These are phyloP conservation scores for Andrena praecox DNA, from an alignment of 2,888 invertebrate species.

Conservation along the genomic window DNA sequence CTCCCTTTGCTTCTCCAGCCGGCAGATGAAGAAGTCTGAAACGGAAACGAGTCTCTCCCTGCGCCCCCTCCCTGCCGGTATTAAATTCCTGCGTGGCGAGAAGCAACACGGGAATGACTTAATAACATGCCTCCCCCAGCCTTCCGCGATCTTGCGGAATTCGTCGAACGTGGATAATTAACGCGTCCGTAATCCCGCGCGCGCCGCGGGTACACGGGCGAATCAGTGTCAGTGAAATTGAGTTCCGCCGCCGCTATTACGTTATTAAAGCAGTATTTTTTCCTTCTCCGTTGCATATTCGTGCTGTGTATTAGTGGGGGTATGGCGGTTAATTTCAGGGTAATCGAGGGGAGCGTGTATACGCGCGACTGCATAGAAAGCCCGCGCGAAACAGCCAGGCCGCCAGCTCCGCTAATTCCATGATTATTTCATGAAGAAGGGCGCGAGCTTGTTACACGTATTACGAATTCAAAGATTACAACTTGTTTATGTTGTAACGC, in stretches of 20 bases:
- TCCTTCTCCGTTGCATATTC: neutral
- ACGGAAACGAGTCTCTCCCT: constrained; percentile 35
- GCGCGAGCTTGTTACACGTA: constrained; percentile 7
- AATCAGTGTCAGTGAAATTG: neutral
- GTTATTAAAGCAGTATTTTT: neutral
- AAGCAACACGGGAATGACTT: constrained; percentile 18
- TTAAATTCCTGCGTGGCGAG: constrained; percentile 56
- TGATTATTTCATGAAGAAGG: constrained; percentile 23
- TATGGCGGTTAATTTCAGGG: constrained; percentile 4
- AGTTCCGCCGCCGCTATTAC: neutral
- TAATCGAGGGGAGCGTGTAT: constrained; percentile 6
- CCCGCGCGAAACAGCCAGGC: constrained; percentile 3
- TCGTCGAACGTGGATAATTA: constrained; percentile 27
- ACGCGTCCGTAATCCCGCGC: neutral
- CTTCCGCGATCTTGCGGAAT: neutral
- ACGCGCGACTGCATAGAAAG: neutral
- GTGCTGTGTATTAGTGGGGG: neutral
- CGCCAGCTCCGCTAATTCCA: neutral
- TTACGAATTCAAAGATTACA: constrained; percentile 22
- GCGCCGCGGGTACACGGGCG: too few relatives aligned
- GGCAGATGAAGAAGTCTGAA: constrained; percentile 25
- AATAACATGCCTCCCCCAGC: neutral
- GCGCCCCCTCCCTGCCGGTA: constrained; percentile 17
- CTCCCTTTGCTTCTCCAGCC: neutral
- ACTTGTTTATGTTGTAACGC: neutral